Percentiles rank a stretch among this genome's conserved stretches.
phyloP scores from a whole-genome alignment of 2,888 invertebrate genomes.

The Volucella zonaria region DNA sequence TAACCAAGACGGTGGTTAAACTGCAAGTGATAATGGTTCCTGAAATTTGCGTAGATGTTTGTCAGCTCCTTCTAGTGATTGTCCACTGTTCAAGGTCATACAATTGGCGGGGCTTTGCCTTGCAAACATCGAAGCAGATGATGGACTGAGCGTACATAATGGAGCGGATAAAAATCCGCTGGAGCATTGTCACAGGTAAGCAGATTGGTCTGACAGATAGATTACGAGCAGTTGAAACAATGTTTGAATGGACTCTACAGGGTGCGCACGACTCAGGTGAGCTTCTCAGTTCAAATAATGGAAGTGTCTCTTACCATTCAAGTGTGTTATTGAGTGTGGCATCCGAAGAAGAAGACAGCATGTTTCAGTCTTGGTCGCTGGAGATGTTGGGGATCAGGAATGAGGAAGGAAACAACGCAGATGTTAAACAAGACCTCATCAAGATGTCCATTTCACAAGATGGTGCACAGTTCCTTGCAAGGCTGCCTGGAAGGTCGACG shows the following conservation, averaged over 20 bases:
- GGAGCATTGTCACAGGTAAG: no score
- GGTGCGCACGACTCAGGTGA: neutral
- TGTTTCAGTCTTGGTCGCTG: no score
- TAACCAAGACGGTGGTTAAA: neutral
- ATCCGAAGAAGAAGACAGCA: no score
- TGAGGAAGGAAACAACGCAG: no score
- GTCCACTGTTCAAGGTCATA: neutral
- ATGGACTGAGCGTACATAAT: neutral
- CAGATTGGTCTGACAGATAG: neutral
- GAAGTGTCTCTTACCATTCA: no score
- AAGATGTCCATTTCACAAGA: slow-evolving; percentile 17
- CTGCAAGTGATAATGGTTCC: no score
- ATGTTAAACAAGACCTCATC: slow-evolving; percentile 13
- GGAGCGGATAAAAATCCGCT: no score
- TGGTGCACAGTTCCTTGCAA: slow-evolving; percentile 20
- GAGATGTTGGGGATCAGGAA: no score
- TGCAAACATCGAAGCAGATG: neutral
- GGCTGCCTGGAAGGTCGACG: slow-evolving; percentile 3
- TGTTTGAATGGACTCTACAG: neutral
- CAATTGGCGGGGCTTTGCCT: no score
- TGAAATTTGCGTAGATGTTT: neutral
- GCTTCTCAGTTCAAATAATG: no score
- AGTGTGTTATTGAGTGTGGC: neutral
- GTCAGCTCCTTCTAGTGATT: neutral
- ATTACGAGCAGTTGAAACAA: neutral